Percentiles rank a stretch among this genome's conserved stretches.
Conservation (phyloP, 2,113 vertebrate genomes). For the Rhodinocichla rosea region DNA sequence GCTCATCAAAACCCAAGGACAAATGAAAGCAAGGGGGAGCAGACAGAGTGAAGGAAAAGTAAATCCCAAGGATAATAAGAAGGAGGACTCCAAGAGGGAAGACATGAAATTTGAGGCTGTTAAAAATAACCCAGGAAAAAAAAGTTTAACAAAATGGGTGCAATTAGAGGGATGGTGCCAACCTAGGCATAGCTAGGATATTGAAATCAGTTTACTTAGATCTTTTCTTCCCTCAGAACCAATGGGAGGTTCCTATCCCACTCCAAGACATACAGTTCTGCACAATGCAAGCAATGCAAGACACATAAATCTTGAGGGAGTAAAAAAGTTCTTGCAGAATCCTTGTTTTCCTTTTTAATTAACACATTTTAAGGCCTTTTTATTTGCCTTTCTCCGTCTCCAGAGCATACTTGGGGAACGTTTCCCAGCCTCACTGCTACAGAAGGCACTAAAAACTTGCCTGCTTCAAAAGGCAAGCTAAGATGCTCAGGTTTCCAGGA, state of each 20-base stretch:
- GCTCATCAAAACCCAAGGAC: not conserved
- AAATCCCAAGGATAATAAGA: not conserved
- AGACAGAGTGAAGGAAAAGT: not conserved
- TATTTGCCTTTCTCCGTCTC: not conserved
- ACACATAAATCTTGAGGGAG: not conserved
- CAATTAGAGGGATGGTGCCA: not conserved
- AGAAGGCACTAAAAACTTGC: not conserved
- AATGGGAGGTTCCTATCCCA: not conserved
- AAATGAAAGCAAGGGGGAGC: not conserved
- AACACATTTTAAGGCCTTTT: not conserved
- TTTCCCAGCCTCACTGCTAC: not conserved
- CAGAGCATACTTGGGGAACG: not conserved
- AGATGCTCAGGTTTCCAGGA: constrained; percentile 18
- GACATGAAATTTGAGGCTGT: not conserved
- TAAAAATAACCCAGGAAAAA: not conserved
- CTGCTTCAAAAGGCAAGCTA: constrained; percentile 22
- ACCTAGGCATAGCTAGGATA: not conserved
- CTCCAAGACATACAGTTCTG: not conserved
- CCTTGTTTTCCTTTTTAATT: constrained; percentile 15
- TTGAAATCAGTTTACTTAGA: not conserved
- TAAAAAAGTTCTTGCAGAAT: not conserved
- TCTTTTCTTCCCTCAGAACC: not conserved
- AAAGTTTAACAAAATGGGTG: not conserved
- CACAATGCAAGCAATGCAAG: not conserved
- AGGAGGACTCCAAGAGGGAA: not conserved